phyloP scores from a whole-genome alignment of 2,113 vertebrate genomes.

The Pholis gunnellus region DNA sequence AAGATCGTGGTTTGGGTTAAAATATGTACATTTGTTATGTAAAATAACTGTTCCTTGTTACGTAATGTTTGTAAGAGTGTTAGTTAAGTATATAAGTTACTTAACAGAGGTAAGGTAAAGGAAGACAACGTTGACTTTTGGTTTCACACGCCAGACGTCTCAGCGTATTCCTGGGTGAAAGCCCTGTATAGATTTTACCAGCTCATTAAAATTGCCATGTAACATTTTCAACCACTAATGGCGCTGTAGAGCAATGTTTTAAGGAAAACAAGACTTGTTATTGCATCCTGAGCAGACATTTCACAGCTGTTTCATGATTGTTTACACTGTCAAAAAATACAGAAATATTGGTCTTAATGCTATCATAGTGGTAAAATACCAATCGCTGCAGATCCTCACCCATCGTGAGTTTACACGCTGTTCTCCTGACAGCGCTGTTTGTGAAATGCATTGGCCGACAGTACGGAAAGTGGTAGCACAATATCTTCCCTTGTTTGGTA shows the following conservation, averaged over 20 bases:
- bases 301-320: neutral
- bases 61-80: neutral
- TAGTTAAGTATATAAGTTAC: neutral
- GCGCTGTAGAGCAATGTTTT: neutral
- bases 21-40: neutral
- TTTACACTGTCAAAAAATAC: neutral
- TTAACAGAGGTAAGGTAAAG: neutral
- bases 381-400: neutral
- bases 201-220: neutral
- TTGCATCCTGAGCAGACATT: neutral
- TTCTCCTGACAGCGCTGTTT: neutral
- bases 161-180: too few relatives aligned
- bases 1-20: neutral
- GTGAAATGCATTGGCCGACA: neutral
- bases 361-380: neutral
- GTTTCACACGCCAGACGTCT: too few relatives aligned
- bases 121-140: neutral
- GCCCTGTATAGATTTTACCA: neutral
- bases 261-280: neutral
- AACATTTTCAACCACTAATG: neutral
- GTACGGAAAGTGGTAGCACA: neutral
- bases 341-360: neutral
- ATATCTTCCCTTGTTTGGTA: conserved; percentile 12
- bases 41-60: neutral
- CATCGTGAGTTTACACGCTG: neutral